Base-by-base conservation (phyloP, 1,140 invertebrate genomes). In the Epicauta chinensis region DNA sequence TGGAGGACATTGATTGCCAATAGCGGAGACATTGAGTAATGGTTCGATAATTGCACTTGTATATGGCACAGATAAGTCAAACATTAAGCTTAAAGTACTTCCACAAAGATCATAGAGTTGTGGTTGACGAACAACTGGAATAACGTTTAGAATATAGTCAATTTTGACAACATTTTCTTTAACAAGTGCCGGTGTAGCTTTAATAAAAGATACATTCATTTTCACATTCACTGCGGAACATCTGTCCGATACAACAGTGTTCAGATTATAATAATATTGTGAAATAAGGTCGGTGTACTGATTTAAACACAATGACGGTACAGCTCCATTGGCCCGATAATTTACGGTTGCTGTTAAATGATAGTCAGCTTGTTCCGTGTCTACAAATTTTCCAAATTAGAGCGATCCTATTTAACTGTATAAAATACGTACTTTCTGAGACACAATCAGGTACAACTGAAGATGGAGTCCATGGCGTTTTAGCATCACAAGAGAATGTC, bases 221-320 rank as follows among this genome's bases (percentile, higher is more conserved):
- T 93, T 90, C 0, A 97, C 91, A 66, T 93, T 94, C 2, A 97
- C 88, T 16, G 89, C 91, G 0, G 92, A 96, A 72, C 94, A 98
- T 62, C 92, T 80, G 64, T 92, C 84, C 2, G 90, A 93, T 4
- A 97, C 73, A 54, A 93, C 77, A 50, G 75, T 79, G 64, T 95
- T 93, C 0, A 98, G 70, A 38, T 81, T 81, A 11, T 73, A 70
- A 59, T 95, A 94, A 64, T 90, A 86, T 60, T 91, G 85, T 3
- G 86, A 73, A 47, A 96, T 77, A 3, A 91, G 72, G 44, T 91
- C 87, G 55, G 87, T 84, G 65, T 97, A 98, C 66, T 93, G 87
- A 2, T 82, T 77, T 17, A 96, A 72, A 68, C 94, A 97, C 16
- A 82, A 76, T 45, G 79, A 77, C 0, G 88, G 84, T 2, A 96